These are phyloP conservation scores for Apamea sordens DNA, from an alignment of 2,888 invertebrate species.

Conservation along the genomic window DNA sequence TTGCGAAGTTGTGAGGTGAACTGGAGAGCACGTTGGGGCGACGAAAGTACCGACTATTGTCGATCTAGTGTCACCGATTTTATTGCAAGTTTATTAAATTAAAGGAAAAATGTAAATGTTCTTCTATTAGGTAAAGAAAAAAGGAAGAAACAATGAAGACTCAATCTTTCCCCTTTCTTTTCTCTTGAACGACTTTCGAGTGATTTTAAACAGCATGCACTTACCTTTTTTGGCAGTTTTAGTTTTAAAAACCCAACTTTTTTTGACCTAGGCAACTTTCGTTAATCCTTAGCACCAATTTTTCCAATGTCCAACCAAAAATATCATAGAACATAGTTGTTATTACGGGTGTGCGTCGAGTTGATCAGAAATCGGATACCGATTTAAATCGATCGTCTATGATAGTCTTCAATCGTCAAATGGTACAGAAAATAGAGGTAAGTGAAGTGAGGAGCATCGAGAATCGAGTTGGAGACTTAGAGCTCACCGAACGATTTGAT, in stretches of 20 bases:
- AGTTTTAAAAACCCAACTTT: neutral
- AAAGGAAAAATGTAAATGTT: neutral
- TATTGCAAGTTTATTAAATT: neutral
- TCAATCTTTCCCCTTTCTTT: neutral
- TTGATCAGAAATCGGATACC: neutral
- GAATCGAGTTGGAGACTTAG: constrained; percentile 3
- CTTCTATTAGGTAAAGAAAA: neutral
- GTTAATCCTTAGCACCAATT: neutral
- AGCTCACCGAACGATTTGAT: constrained; percentile 6
- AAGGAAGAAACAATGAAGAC: neutral
- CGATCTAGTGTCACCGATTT: neutral
- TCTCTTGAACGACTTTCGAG: neutral
- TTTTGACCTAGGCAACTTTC: neutral
- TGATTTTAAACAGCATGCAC: neutral
- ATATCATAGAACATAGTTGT: too few relatives aligned
- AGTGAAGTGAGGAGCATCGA: constrained; percentile 6
- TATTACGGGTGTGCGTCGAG: neutral
- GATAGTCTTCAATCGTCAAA: neutral
- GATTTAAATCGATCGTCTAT: constrained; percentile 3
- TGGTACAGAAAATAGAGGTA: neutral
- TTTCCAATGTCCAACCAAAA: neutral
- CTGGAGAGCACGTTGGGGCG: neutral
- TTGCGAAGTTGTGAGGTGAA: neutral
- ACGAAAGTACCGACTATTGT: neutral
- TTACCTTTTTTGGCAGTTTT: neutral